These are phyloP conservation scores for Phortica magna DNA, from an alignment of 2,888 invertebrate genomes.

Conservation along the genomic window DNA sequence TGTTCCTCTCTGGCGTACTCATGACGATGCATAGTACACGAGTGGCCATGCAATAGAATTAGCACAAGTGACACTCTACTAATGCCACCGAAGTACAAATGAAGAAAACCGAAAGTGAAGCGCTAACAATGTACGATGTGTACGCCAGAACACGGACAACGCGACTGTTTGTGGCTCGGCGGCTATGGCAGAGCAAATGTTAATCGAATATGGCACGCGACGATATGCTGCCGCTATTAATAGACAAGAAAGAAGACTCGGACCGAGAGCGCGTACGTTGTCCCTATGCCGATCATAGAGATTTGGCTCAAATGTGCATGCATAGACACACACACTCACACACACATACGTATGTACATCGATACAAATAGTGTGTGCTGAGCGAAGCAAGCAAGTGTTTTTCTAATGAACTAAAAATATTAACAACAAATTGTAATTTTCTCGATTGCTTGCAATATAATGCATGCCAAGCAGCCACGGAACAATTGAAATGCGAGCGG, in stretches of 20 bases:
- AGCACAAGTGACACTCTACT: constrained; percentile 32
- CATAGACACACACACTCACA: too few species aligned
- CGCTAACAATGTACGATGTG: background rate
- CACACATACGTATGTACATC: too few species aligned
- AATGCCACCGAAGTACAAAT: background rate
- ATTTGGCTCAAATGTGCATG: background rate
- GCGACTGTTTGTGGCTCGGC: constrained; percentile 15
- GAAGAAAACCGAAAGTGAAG: background rate
- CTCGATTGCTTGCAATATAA: background rate
- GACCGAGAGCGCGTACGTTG: background rate
- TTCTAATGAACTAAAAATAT: constrained; percentile 13
- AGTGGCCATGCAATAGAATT: background rate
- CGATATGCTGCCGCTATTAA: constrained; percentile 9
- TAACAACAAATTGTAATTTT: constrained; percentile 4
- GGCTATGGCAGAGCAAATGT: background rate
- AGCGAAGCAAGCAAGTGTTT: constrained; percentile 25
- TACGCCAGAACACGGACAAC: background rate
- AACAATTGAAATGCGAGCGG: constrained; percentile 14
- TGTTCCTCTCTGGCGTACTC: constrained; percentile 53
- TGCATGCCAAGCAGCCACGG: background rate
- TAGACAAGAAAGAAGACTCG: background rate
- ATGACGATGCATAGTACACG: constrained; percentile 54
- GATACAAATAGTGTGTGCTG: background rate
- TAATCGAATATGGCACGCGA: constrained; percentile 14
- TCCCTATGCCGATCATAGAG: too few species aligned